phyloP scores from a whole-genome alignment of 2,888 invertebrate genomes.

The Iselma pallidipennis region DNA sequence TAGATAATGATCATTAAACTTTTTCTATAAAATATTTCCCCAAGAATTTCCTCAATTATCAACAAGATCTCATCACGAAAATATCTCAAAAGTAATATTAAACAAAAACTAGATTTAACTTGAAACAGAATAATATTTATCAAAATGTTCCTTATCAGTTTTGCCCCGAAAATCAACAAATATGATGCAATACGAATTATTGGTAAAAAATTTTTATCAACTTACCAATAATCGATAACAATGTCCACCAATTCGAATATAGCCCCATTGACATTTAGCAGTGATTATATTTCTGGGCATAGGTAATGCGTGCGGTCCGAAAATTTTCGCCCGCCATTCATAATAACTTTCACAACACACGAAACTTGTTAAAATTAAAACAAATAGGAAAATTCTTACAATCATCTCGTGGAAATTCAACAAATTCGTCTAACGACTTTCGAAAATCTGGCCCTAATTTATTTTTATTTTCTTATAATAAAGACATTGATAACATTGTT shows the following conservation, averaged over 20 bases:
- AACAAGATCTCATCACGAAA: too few relatives aligned
- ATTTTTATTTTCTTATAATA: too few relatives aligned
- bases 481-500: slow-evolving; percentile 6
- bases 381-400: neutral
- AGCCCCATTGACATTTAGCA: slow-evolving; percentile 15
- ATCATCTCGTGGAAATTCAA: slow-evolving; percentile 1
- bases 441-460: too few relatives aligned
- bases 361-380: neutral
- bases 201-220: neutral
- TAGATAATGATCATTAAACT: too few relatives aligned
- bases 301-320: neutral
- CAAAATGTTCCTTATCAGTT: too few relatives aligned
- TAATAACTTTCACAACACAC: neutral
- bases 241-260: slow-evolving; percentile 11
- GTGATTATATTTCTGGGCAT: slow-evolving; percentile 1
- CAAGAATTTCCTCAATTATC: too few relatives aligned
- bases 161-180: too few relatives aligned
- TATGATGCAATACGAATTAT: too few relatives aligned
- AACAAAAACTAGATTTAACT: too few relatives aligned
- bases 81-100: neutral
- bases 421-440: neutral
- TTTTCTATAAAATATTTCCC: too few relatives aligned
- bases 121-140: too few relatives aligned
- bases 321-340: neutral
- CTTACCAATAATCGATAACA: slow-evolving; percentile 10